Percentiles rank a stretch among this genome's conserved stretches.
Evolutionary conservation across 2,888 invertebrate species (phyloP).

Genomic region (Gymnoscelis rufifasciata): DNA sequence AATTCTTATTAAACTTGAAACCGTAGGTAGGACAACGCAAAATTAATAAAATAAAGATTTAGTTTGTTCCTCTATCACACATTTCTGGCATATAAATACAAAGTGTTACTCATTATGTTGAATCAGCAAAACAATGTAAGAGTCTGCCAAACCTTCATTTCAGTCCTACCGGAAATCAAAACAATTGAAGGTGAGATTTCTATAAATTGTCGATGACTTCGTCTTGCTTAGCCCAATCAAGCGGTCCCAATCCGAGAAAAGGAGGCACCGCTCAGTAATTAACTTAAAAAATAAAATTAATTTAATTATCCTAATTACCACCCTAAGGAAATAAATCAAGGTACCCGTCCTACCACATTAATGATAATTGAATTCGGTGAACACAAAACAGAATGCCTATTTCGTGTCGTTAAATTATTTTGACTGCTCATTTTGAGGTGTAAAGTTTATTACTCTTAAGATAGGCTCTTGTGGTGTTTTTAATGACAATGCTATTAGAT

Average conservation of each 20-base stretch:
- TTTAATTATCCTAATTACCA: slow-evolving; percentile 54
- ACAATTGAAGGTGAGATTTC: neutral
- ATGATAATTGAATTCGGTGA: slow-evolving; percentile 64
- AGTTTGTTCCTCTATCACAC: no score
- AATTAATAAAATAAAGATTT: no score
- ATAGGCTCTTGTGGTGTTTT: no score
- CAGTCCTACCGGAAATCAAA: neutral
- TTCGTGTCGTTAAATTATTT: slow-evolving; percentile 43
- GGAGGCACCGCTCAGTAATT: slow-evolving; percentile 29
- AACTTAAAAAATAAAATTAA: slow-evolving; percentile 49
- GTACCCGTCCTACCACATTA: slow-evolving; percentile 51
- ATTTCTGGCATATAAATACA: no score
- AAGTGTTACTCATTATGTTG: no score
- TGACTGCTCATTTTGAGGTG: slow-evolving; percentile 28
- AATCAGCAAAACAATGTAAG: no score
- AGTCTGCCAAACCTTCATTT: neutral
- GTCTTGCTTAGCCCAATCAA: neutral
- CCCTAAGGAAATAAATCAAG: slow-evolving; percentile 57
- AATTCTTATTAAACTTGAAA: no score
- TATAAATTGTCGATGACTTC: neutral
- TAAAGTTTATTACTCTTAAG: slow-evolving; percentile 11
- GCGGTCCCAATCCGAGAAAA: slow-evolving; percentile 4
- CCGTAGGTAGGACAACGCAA: no score
- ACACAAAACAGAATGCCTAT: slow-evolving; percentile 40
- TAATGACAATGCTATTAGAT: no score